Evolutionary conservation across 2,797 vertebrate genomes (phyloP), one percentile per base, ranked within the genome.

Genomic region (Rhinogobio ventralis): DNA sequence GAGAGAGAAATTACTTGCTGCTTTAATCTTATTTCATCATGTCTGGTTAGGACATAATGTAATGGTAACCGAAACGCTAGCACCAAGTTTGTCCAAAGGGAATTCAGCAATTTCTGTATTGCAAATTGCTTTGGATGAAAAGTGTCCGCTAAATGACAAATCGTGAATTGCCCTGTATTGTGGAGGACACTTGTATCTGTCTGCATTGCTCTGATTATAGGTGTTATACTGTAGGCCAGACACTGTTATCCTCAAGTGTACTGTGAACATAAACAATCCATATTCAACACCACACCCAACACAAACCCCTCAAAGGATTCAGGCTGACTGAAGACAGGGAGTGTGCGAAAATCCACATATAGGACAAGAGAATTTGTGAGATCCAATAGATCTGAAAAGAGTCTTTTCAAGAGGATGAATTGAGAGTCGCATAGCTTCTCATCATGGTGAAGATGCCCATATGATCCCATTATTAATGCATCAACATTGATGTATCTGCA

Each of bases 191-290:
- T 85, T 64, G 45, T 79, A 64, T 23, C 49, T 1, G 83, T 64
- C 83, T 25, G 76, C 83, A 42, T 10, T 6, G 68, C 67, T 64
- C 42, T 72, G 53, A 85, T 85, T 79, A 79, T 64, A 73, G 68
- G 67, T 85, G 55, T 79, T 64, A 79, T 72, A 62, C 64, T 46
- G 14, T 28, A 73, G 30, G 77, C 83, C 76, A 64, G 39, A 85
- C 28, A 79, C 83, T 57, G 68, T 84, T 78, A 60, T 78, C 55
- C 76, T 85, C 76, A 64, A 84, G 75, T 71, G 83, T 72, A 62
- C 75, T 36, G 53, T 33, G 66, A 79, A 72, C 53, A 84, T 72
- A 84, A 79, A 72, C 67, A 62, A 84, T 84, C 67, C 76, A 72
- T 66, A 85, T 85, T 79, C 53, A 79, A 79, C 76, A 72, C 53